Evolutionary conservation across 2,888 invertebrate species (phyloP).

Genomic region (Cepaea hortensis): DNA sequence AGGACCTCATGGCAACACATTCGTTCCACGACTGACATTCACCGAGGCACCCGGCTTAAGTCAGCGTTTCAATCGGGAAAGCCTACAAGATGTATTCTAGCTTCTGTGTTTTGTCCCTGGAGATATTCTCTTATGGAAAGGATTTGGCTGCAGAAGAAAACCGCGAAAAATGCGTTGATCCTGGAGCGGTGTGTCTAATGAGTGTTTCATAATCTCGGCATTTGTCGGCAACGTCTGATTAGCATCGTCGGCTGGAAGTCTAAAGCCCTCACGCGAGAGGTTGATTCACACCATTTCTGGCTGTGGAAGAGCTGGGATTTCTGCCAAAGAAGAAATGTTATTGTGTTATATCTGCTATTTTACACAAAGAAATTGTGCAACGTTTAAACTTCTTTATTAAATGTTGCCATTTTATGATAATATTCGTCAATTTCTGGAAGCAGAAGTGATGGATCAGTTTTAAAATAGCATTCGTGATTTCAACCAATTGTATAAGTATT

Average conservation of each 20-base stretch:
- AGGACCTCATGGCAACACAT: neutral
- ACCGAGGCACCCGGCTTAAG: constrained; percentile 17
- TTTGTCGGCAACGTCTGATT: constrained; percentile 5
- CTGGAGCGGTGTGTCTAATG: neutral
- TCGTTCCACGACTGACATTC: constrained; percentile 25
- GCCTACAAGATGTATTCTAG: constrained; percentile 22
- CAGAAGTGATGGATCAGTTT: too few relatives aligned
- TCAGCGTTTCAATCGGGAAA: neutral
- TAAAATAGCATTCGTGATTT: too few relatives aligned
- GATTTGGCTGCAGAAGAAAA: constrained; percentile 5
- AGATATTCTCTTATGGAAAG: constrained; percentile 26
- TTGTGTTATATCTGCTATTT: neutral
- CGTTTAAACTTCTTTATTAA: too few relatives aligned
- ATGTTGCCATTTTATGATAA: too few relatives aligned
- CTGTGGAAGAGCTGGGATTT: neutral
- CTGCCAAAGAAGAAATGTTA: neutral
- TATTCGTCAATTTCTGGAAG: too few relatives aligned
- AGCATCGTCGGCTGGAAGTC: neutral
- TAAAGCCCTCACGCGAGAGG: neutral
- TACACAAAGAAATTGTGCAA: neutral
- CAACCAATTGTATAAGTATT: too few relatives aligned
- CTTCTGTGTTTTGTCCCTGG: constrained; percentile 18
- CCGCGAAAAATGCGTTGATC: constrained; percentile 12
- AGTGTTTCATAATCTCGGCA: constrained; percentile 12
- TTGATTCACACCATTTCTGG: neutral